Evolutionary conservation across 2,888 invertebrate genomes (phyloP).

Genomic region (Cryptosula pallasiana): DNA sequence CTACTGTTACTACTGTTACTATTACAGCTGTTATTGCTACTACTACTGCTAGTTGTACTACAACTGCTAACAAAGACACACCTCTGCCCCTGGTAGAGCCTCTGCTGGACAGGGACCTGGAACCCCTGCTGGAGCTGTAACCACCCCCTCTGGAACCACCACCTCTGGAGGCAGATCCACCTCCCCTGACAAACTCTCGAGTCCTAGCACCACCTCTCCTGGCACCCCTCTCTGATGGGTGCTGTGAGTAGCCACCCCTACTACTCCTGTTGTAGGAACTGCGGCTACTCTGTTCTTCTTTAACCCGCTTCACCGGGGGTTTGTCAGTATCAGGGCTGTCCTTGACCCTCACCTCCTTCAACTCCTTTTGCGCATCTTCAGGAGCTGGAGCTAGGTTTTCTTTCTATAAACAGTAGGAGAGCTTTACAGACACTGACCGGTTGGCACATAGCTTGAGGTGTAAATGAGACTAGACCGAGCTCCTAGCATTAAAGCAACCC

Average conservation of each 20-base stretch:
- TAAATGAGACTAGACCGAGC: too few relatives aligned
- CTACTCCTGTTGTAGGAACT: background rate
- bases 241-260: background rate
- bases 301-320: constrained; percentile 1
- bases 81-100: background rate
- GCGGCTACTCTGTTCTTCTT: background rate
- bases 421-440: too few relatives aligned
- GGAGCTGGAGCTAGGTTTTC: background rate
- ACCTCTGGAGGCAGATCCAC: constrained; percentile 36
- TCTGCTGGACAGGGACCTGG: background rate
- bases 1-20: background rate
- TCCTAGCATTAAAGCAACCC: too few relatives aligned
- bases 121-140: constrained; percentile 23
- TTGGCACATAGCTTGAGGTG: too few relatives aligned
- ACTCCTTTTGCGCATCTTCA: background rate
- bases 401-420: too few relatives aligned
- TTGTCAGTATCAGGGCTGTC: constrained; percentile 6
- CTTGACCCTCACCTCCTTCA: constrained; percentile 6
- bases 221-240: background rate
- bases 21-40: background rate
- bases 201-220: constrained; percentile 4
- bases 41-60: background rate
- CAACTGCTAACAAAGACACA: background rate
- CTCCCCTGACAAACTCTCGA: constrained; percentile 44
- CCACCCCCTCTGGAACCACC: constrained; percentile 31